Conservation (phyloP, 37 sponge, comb jelly and placozoan genomes). For the Spongilla lacustris region DNA sequence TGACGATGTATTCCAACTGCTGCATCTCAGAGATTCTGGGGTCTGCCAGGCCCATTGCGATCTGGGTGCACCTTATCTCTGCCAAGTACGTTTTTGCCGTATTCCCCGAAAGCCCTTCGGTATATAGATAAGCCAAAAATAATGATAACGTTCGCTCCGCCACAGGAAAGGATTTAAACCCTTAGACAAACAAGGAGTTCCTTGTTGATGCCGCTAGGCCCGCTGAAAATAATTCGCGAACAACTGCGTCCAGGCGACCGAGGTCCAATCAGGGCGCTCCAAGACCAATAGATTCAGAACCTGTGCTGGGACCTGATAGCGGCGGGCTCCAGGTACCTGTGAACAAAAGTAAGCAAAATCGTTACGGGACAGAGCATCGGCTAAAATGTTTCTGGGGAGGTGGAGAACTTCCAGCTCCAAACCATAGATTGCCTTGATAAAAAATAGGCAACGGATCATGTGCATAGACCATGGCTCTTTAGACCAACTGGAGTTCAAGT, state of each 20-base stretch:
- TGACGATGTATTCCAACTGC: conserved; percentile 19
- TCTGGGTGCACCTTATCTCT: conserved; percentile 40
- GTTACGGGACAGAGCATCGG: conserved; percentile 51
- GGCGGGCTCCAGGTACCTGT: background rate
- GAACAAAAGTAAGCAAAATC: conserved; percentile 11
- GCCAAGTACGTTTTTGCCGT: conserved; percentile 47
- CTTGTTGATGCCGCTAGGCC: conserved; percentile 49
- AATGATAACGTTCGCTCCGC: conserved; percentile 22
- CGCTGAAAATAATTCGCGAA: conserved; percentile 17
- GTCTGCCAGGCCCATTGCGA: conserved; percentile 16
- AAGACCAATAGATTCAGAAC: background rate
- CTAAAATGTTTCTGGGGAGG: background rate
- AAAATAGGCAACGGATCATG: background rate
- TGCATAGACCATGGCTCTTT: background rate
- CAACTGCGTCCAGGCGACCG: conserved; percentile 28
- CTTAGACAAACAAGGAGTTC: background rate
- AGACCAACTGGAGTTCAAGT: conserved; percentile 2
- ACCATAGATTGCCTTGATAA: background rate
- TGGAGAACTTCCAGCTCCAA: background rate
- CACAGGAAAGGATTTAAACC: conserved; percentile 28
- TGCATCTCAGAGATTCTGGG: conserved; percentile 17
- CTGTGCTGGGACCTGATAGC: background rate
- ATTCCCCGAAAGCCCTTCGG: background rate
- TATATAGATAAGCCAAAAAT: conserved; percentile 6
- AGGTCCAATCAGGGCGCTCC: conserved; percentile 32